These are phyloP conservation scores for Trichogramma evanescens DNA, from an alignment of 2,888 invertebrate species.

Conservation along the genomic window DNA sequence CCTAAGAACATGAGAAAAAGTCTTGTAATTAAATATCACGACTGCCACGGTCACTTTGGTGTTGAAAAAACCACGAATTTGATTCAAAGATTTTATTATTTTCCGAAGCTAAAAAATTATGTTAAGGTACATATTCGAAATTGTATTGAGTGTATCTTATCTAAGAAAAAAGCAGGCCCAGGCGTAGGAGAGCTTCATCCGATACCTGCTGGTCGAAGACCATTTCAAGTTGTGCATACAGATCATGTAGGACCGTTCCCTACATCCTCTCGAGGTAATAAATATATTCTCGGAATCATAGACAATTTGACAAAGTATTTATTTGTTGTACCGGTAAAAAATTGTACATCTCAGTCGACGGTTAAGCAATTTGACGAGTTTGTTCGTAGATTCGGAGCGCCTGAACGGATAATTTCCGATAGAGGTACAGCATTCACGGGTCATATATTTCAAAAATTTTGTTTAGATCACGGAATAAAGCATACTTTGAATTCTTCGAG, in stretches of 20 bases:
- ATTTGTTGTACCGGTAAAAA: slow-evolving; percentile 19
- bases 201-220: neutral
- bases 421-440: no score
- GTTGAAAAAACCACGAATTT: neutral
- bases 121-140: neutral
- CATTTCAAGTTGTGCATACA: neutral
- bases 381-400: no score
- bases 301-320: neutral
- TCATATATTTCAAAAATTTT: no score
- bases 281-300: neutral
- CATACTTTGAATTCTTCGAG: no score
- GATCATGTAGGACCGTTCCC: neutral
- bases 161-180: neutral
- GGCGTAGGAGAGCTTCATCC: neutral
- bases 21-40: neutral
- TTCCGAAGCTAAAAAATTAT: neutral
- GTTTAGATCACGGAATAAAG: no score
- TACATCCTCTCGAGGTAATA: neutral
- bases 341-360: slow-evolving; percentile 8
- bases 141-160: neutral
- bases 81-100: neutral
- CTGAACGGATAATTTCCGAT: no score
- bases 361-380: no score
- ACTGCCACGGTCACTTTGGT: neutral
- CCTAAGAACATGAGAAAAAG: neutral